Evolutionary conservation across 2,113 vertebrate species (phyloP).

Genomic region (Symphodus melops): DNA sequence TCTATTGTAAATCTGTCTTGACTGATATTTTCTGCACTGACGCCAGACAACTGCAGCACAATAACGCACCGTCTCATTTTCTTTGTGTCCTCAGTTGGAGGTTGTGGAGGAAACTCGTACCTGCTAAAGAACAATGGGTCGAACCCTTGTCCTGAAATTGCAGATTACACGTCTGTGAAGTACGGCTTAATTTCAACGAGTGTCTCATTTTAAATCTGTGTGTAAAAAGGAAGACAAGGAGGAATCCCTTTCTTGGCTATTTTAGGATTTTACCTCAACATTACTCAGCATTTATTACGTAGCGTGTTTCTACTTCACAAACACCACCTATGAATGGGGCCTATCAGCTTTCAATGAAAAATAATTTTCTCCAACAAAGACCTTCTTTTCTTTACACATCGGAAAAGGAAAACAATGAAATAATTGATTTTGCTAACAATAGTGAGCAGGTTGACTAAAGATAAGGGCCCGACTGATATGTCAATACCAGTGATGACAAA

Average conservation of each 20-base stretch:
- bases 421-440: too few relatives aligned
- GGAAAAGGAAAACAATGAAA: too few relatives aligned
- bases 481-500: too few relatives aligned
- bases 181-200: constrained; percentile 35
- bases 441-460: too few relatives aligned
- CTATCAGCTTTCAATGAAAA: too few relatives aligned
- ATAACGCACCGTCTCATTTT: constrained; percentile 52
- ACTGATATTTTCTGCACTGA: constrained; percentile 57
- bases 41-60: constrained; percentile 61
- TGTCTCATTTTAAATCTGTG: constrained; percentile 23
- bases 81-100: constrained; percentile 49
- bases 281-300: background rate
- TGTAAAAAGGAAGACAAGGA: background rate
- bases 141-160: constrained; percentile 11
- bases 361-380: too few relatives aligned
- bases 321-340: too few relatives aligned
- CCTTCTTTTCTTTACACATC: too few relatives aligned
- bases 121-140: constrained; percentile 36
- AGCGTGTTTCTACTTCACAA: background rate
- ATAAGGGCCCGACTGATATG: too few relatives aligned
- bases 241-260: background rate
- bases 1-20: constrained; percentile 50
- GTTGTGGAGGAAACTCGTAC: constrained; percentile 21
- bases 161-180: constrained; percentile 27
- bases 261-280: background rate